phyloP scores from a whole-genome alignment of 2,797 vertebrate species.

The Myotis findleyi region DNA sequence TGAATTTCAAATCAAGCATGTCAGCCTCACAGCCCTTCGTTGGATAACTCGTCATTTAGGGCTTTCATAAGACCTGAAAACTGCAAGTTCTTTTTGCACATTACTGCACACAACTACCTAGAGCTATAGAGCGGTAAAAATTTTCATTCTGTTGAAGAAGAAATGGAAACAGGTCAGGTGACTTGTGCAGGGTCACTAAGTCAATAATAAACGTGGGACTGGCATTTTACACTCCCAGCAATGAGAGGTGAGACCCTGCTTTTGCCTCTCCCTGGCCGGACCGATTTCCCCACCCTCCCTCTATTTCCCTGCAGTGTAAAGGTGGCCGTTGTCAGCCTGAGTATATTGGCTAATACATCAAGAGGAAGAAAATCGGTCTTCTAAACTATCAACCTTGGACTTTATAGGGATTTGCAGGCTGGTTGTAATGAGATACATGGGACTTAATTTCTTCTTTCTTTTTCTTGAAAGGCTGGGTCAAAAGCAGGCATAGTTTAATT shows the following conservation, averaged over 20 bases:
- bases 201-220: neutral
- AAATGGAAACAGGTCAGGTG: neutral
- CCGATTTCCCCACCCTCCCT: neutral
- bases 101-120: neutral
- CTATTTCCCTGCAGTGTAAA: neutral
- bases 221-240: neutral
- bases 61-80: neutral
- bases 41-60: neutral
- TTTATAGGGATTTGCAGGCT: constrained; percentile 23
- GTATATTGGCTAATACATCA: neutral
- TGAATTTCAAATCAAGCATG: neutral
- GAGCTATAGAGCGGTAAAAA: neutral
- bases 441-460: neutral
- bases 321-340: neutral
- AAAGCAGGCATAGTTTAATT: constrained; percentile 33
- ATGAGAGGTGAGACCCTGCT: neutral
- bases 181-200: neutral
- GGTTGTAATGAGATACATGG: constrained; percentile 61
- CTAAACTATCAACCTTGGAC: neutral
- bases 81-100: neutral
- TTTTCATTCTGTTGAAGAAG: neutral
- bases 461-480: constrained; percentile 6
- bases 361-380: neutral
- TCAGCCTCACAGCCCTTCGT: neutral
- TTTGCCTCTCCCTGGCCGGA: neutral